Conservation (phyloP, 2,888 invertebrate species). For the Sphaeridia pumilis region DNA sequence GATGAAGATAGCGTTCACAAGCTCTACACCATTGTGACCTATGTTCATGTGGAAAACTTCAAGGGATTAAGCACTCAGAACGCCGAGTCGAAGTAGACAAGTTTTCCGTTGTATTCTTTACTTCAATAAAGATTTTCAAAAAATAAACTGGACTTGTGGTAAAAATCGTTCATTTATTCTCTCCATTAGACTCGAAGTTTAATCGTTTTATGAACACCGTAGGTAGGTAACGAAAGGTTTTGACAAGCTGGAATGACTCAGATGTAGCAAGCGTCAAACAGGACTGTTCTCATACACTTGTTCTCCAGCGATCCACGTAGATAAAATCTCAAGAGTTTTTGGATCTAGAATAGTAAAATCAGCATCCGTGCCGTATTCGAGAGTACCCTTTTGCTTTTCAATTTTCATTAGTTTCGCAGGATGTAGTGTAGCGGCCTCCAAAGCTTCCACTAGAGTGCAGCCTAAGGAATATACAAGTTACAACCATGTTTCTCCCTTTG, state of each 20-base stretch:
- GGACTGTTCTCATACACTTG: constrained; percentile 51
- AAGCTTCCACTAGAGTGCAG: constrained; percentile 72
- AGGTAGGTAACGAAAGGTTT: too few species aligned
- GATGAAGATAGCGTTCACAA: constrained; percentile 99
- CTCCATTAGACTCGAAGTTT: too few species aligned
- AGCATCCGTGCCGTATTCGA: constrained; percentile 80
- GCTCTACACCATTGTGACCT: constrained; percentile 94
- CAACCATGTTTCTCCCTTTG: too few species aligned
- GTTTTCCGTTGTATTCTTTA: background rate
- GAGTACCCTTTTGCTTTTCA: constrained; percentile 65
- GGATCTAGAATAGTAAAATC: constrained; percentile 75
- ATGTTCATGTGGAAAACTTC: constrained; percentile 86
- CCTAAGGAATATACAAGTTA: constrained; percentile 48
- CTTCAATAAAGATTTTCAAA: background rate
- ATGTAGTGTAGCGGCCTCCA: constrained; percentile 83
- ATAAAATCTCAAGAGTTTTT: constrained; percentile 56
- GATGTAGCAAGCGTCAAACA: too few species aligned
- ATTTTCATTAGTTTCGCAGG: constrained; percentile 77
- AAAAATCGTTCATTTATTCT: background rate
- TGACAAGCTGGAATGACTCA: too few species aligned
- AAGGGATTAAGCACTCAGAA: constrained; percentile 88
- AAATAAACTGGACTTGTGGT: background rate
- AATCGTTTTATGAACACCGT: too few species aligned
- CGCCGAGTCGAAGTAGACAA: constrained; percentile 88
- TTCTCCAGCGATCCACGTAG: constrained; percentile 84